phyloP scores from a whole-genome alignment of 2,888 invertebrate genomes.

The Listrodromus nycthemerus region DNA sequence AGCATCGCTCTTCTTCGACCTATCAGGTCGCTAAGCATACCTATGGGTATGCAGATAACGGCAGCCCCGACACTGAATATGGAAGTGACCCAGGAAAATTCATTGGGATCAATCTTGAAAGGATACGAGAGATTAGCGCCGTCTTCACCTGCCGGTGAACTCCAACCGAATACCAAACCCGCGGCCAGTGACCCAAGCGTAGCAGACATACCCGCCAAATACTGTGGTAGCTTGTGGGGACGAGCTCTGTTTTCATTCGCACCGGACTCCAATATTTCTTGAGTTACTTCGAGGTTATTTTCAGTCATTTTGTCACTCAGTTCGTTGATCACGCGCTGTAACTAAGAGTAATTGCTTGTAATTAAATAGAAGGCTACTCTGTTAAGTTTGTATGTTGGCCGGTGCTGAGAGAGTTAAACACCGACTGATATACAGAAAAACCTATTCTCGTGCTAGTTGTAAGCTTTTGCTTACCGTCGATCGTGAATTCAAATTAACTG shows the following conservation, averaged over 20 bases:
- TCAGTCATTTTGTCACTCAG: neutral
- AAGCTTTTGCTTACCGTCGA: neutral
- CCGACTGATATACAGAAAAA: too few relatives aligned
- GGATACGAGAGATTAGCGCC: slow-evolving; percentile 83
- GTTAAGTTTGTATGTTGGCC: neutral
- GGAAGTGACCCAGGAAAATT: slow-evolving; percentile 91
- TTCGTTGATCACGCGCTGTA: neutral
- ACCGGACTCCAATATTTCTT: neutral
- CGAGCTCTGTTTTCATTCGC: neutral
- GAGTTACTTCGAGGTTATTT: neutral
- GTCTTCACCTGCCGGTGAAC: slow-evolving; percentile 88
- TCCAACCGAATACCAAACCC: slow-evolving; percentile 92
- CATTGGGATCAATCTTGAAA: slow-evolving; percentile 85
- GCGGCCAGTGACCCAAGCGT: slow-evolving; percentile 85
- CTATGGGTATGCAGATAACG: slow-evolving; percentile 90
- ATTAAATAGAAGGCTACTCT: neutral
- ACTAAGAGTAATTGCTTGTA: neutral
- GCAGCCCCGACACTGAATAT: slow-evolving; percentile 91
- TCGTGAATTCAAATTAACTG: neutral
- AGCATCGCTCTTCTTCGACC: slow-evolving; percentile 91
- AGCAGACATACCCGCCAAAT: slow-evolving; percentile 87
- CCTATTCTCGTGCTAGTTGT: neutral
- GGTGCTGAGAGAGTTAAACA: neutral
- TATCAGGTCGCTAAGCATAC: slow-evolving; percentile 88
- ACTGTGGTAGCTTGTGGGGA: slow-evolving; percentile 85